Base-by-base conservation (phyloP, 2,888 invertebrate species). In the Tenthredo amoena region DNA sequence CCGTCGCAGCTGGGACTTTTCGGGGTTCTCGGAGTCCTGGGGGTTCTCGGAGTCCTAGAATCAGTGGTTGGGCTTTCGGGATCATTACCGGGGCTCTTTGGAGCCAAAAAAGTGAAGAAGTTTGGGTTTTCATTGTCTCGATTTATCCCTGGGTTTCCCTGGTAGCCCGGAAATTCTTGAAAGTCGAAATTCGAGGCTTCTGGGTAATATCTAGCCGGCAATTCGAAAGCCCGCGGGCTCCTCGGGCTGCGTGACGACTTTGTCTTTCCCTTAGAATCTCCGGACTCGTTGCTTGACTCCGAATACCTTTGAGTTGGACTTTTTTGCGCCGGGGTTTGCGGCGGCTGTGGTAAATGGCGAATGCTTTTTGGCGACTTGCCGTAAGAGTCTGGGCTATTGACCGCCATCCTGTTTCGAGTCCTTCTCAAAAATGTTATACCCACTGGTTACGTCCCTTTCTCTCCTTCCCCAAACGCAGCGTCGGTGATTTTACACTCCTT, bases 311-410 rank as follows among this genome's bases (percentile, higher is more conserved):
- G 95, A 7, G 94, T 95, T 7, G 91, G 90, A 89, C 95, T 95
- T 10, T 95, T 94, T 21, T 95, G 95, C 0, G 94, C 95, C 55
- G 95, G 95, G 84, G 95, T 94, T 88, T 95, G 95, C 88, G 95
- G 95, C 0, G 95, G 95, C 89, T 95, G 95, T 62, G 95, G 92
- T 87, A 95, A 95, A 90, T 95, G 95, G 1, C 95, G 94, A 0
- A 95, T 95, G 88, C 95, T 95, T 91, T 95, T 95, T 6, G 95
- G 95, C n/a, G 95, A 95, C 65, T 95, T 93, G 31, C 94, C 94
- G 89, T 95, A 95, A 88, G 95, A 94, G 89, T 95, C 95, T 5
- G 95, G 95, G 89, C 95, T 95, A 91, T 95, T 95, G 88, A 95
- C 94, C 88, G 95, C 95, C 95, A 95, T 95, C 34, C 47, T 34